Base-by-base conservation (phyloP, 2,888 invertebrate genomes). In the Ophion slaviceki region DNA sequence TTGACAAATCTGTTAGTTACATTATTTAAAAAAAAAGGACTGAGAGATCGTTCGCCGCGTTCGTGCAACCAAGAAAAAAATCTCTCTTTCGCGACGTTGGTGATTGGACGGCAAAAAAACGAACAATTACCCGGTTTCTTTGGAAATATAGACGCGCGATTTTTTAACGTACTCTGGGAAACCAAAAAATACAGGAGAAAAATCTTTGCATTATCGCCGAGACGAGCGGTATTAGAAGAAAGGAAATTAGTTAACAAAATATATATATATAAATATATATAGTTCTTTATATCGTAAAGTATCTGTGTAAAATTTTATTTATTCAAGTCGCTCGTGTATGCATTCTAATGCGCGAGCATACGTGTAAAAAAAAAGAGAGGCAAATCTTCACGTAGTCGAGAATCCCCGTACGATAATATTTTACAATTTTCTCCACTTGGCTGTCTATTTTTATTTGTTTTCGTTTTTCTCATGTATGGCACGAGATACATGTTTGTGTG, bases 331-430 rank as follows among this genome's bases (percentile, higher is more conserved):
- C 53, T 87, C 82, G 71, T 47, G 72, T 74, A 61, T 45, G n/a
- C 62, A 67, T 59, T 61, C 59, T 32, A 45, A 68, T 70, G 24
- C 67, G 57, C 76, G 70, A 71, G 66, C 36, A 74, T 82, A 61
- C 57, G 67, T 45, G 76, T 82, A 70, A 53, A 62, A 64, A 57
- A 59, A 45, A 40, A 76, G 20, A 67, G 53, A 14, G 28, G 59
- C 68, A 70, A 80, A 24, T 57, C 85, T 81, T 86, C 88, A 82
- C 78, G 87, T 87, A 86, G 86, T 86, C 85, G 85, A 88, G 88
- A 88, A 86, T 88, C 62, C 67, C 47, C 79, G 74, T 78, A 83
- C 72, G 77, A 80, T 67, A 78, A 70, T 82, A 78, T 67, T 86
- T 72, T 82, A 62, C 8, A 81, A 85, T 83, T 79, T 67, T 74